phyloP scores from a whole-genome alignment of 2,888 invertebrate species.

The Nemurella pictetii region DNA sequence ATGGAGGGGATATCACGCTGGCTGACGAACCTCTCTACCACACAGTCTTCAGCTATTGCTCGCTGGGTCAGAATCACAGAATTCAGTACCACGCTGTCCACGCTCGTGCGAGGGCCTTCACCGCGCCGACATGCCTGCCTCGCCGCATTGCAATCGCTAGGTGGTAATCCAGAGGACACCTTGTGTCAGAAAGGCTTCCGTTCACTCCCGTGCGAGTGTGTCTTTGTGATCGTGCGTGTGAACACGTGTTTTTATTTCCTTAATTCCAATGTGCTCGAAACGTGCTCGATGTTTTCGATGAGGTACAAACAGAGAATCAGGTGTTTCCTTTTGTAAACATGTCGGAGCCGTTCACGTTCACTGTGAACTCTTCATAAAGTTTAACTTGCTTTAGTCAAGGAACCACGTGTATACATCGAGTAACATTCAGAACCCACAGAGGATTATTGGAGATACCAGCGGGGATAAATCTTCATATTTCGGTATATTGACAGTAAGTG shows the following conservation, averaged over 20 bases:
- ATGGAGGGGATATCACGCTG: not conserved
- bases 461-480: not conserved
- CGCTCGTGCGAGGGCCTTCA: not conserved
- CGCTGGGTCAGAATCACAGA: too few species aligned
- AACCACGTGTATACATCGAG: not conserved
- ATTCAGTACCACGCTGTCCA: not conserved
- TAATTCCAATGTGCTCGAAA: not conserved
- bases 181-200: not conserved
- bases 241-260: not conserved
- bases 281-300: not conserved
- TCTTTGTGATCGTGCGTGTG: not conserved
- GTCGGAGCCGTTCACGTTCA: not conserved
- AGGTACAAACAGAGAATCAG: not conserved
- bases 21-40: not conserved
- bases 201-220: not conserved
- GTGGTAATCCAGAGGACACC: not conserved
- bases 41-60: not conserved
- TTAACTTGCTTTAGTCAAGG: not conserved
- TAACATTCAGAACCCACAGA: not conserved
- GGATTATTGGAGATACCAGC: not conserved
- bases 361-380: not conserved
- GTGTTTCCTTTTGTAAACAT: not conserved
- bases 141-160: not conserved
- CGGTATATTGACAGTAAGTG: not conserved
- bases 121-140: not conserved